phyloP scores from a whole-genome alignment of 2,113 vertebrate genomes.

The Solea senegalensis region DNA sequence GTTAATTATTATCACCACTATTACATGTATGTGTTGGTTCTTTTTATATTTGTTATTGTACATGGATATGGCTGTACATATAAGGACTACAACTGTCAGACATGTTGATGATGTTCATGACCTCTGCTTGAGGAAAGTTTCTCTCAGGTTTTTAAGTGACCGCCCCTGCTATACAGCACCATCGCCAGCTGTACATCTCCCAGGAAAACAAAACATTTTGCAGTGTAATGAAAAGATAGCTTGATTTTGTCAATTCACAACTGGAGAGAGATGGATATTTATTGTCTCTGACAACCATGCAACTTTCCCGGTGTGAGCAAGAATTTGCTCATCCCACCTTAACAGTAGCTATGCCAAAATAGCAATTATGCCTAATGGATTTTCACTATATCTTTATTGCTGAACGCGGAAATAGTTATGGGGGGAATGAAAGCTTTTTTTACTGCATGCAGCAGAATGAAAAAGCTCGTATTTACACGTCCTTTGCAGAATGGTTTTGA shows the following conservation, averaged over 20 bases:
- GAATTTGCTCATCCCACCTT: constrained; percentile 74
- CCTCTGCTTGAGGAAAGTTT: too few relatives aligned
- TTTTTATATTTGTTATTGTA: too few relatives aligned
- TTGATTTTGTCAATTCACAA: constrained; percentile 38
- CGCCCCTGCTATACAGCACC: background rate
- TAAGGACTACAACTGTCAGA: too few relatives aligned
- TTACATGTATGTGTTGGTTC: too few relatives aligned
- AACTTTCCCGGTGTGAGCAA: constrained; percentile 65
- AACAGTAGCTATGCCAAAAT: constrained; percentile 71
- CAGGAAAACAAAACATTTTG: constrained; percentile 13
- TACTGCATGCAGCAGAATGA: constrained; percentile 57
- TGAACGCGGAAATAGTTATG: constrained; percentile 75
- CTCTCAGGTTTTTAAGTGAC: too few relatives aligned
- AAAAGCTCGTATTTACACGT: constrained; percentile 53
- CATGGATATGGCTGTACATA: too few relatives aligned
- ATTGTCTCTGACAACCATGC: constrained; percentile 59
- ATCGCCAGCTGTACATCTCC: background rate
- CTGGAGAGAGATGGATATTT: constrained; percentile 55
- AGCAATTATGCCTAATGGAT: constrained; percentile 76
- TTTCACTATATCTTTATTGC: constrained; percentile 70
- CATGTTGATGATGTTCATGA: too few relatives aligned
- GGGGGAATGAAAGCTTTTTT: constrained; percentile 57
- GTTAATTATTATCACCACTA: too few relatives aligned
- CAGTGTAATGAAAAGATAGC: constrained; percentile 17
- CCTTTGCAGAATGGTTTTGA: constrained; percentile 30